These are phyloP conservation scores for Oasisia sp. DNA, from an alignment of 2,888 invertebrate species.

Conservation along the genomic window DNA sequence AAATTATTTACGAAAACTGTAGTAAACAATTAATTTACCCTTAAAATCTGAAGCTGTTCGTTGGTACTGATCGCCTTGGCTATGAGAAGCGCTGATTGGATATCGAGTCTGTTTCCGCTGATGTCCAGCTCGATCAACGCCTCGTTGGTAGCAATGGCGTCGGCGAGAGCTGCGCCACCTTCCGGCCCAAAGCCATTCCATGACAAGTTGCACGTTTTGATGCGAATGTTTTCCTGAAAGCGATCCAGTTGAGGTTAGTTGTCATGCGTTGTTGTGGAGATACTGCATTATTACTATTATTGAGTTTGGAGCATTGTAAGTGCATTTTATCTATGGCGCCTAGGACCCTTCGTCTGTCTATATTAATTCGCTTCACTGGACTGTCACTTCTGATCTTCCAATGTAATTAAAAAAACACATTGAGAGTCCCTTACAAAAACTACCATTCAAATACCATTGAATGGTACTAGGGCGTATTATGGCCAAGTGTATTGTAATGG, in stretches of 20 bases:
- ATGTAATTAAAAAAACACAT: too few relatives aligned
- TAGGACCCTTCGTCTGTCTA: too few relatives aligned
- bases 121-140: slow-evolving; percentile 60
- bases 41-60: slow-evolving; percentile 55
- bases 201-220: slow-evolving; percentile 59
- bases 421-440: too few relatives aligned
- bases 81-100: slow-evolving; percentile 53
- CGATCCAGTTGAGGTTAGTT: background rate
- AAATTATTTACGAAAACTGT: background rate
- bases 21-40: slow-evolving; percentile 38
- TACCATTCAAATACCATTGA: too few relatives aligned
- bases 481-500: too few relatives aligned
- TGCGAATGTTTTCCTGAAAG: slow-evolving; percentile 61
- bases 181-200: slow-evolving; percentile 64
- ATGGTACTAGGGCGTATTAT: too few relatives aligned
- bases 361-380: too few relatives aligned
- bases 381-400: too few relatives aligned
- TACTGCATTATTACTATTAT: too few relatives aligned
- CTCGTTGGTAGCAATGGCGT: slow-evolving; percentile 58
- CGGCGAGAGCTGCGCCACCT: slow-evolving; percentile 61
- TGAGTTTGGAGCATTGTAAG: too few relatives aligned
- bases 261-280: too few relatives aligned
- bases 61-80: slow-evolving; percentile 58
- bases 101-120: slow-evolving; percentile 60
- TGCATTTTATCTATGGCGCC: too few relatives aligned